Percentiles rank a stretch among this genome's conserved stretches.
Conservation (phyloP, 2,113 vertebrate genomes). For the Rhodinocichla rosea region DNA sequence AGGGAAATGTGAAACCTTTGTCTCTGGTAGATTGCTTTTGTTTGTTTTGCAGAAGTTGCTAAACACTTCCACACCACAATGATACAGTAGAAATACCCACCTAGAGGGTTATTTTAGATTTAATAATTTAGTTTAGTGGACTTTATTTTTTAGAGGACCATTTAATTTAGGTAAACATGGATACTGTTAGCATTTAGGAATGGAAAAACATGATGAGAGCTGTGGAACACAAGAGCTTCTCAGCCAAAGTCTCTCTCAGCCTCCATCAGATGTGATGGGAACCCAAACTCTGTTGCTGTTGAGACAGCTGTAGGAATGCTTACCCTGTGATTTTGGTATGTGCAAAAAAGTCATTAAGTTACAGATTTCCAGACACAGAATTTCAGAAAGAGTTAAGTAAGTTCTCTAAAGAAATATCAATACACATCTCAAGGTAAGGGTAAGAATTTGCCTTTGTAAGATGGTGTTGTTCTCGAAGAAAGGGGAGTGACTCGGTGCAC, state of each 20-base stretch:
- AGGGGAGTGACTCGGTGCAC: not conserved
- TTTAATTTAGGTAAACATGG: not conserved
- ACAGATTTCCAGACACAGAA: not conserved
- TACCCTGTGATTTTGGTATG: not conserved
- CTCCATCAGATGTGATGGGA: rapidly evolving
- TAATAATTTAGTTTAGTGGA: not conserved
- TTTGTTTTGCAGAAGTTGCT: not conserved
- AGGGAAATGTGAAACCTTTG: not conserved
- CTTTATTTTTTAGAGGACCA: not conserved
- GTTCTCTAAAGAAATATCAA: not conserved
- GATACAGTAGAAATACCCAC: not conserved
- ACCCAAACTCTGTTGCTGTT: not conserved
- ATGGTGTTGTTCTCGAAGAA: not conserved
- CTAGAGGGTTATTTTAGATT: not conserved
- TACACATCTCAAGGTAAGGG: not conserved
- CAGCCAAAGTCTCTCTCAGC: not conserved
- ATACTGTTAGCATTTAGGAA: not conserved
- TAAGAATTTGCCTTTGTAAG: not conserved
- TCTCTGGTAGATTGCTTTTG: not conserved
- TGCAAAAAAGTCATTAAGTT: not conserved
- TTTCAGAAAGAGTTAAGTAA: not conserved
- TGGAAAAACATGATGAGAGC: not conserved
- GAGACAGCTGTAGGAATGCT: not conserved
- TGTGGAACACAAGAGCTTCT: not conserved
- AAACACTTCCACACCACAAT: not conserved